These are phyloP conservation scores for Yponomeuta malinellus DNA, from an alignment of 2,888 invertebrate species.

Conservation along the genomic window DNA sequence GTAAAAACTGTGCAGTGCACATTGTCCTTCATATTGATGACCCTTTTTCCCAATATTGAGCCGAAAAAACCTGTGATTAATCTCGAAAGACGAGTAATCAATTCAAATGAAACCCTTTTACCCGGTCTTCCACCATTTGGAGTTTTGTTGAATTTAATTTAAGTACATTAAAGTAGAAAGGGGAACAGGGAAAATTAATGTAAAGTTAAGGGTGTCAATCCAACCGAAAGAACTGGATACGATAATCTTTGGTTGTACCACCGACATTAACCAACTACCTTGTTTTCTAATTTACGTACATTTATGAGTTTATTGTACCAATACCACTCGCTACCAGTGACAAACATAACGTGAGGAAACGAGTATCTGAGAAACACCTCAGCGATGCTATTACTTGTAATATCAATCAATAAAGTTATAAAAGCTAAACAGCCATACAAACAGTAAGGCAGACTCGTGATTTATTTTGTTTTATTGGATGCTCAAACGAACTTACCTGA, in stretches of 20 bases:
- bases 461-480: too few species aligned
- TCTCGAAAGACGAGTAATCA: background rate
- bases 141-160: constrained; percentile 14
- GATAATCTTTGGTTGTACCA: background rate
- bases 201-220: background rate
- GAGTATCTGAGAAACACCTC: too few species aligned
- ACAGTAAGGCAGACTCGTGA: too few species aligned
- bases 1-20: too few species aligned
- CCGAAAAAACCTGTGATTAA: background rate
- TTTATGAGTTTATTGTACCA: too few species aligned
- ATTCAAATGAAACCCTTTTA: background rate
- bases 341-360: too few species aligned
- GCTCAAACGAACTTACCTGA: too few species aligned
- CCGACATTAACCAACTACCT: background rate
- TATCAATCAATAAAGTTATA: too few species aligned
- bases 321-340: too few species aligned
- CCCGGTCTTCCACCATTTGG: constrained; percentile 7
- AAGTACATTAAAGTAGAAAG: background rate
- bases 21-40: background rate
- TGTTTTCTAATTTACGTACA: background rate
- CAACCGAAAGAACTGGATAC: too few species aligned
- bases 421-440: too few species aligned
- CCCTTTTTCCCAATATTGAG: background rate
- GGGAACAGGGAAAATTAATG: constrained; percentile 12
- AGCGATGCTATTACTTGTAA: too few species aligned